Percentiles rank a stretch among this genome's conserved stretches.
phyloP scores from a whole-genome alignment of 2,888 invertebrate species.

The Drosophila niveifrons region DNA sequence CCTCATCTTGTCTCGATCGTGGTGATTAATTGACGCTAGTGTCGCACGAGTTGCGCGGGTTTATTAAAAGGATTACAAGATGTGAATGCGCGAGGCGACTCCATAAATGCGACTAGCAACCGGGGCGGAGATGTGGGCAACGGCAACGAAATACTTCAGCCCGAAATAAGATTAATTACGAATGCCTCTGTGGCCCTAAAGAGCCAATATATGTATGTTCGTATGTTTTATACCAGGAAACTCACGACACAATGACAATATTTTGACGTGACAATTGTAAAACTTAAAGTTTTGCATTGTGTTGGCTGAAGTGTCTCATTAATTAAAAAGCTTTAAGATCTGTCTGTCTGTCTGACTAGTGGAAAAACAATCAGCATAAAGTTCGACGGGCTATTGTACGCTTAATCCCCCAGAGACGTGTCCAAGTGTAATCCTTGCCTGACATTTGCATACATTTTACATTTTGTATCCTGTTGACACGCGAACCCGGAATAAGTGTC shows the following conservation, averaged over 20 bases:
- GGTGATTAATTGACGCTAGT: constrained; percentile 75
- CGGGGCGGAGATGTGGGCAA: constrained; percentile 21
- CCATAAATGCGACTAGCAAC: constrained; percentile 46
- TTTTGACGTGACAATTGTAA: constrained; percentile 68
- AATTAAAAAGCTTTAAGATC: constrained; percentile 63
- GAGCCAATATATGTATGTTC: neutral
- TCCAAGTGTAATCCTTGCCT: constrained; percentile 55
- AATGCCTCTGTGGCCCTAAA: constrained; percentile 43
- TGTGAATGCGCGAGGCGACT: constrained; percentile 49
- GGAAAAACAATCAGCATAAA: constrained; percentile 31
- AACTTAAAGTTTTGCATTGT: constrained; percentile 40
- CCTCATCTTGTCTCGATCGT: constrained; percentile 33
- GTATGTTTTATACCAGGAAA: neutral
- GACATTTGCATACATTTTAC: constrained; percentile 65
- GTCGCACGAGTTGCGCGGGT: constrained; percentile 73
- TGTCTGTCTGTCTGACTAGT: neutral
- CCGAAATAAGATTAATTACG: constrained; percentile 74
- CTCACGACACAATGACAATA: constrained; percentile 45
- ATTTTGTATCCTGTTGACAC: constrained; percentile 63
- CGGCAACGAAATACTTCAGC: neutral
- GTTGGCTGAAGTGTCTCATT: constrained; percentile 62
- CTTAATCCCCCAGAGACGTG: constrained; percentile 6
- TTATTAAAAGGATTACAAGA: constrained; percentile 76
- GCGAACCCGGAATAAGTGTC: constrained; percentile 54
- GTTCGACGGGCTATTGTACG: constrained; percentile 10